These are phyloP conservation scores for Torymus aiolomorphi DNA, from an alignment of 2,888 invertebrate genomes.

Conservation along the genomic window DNA sequence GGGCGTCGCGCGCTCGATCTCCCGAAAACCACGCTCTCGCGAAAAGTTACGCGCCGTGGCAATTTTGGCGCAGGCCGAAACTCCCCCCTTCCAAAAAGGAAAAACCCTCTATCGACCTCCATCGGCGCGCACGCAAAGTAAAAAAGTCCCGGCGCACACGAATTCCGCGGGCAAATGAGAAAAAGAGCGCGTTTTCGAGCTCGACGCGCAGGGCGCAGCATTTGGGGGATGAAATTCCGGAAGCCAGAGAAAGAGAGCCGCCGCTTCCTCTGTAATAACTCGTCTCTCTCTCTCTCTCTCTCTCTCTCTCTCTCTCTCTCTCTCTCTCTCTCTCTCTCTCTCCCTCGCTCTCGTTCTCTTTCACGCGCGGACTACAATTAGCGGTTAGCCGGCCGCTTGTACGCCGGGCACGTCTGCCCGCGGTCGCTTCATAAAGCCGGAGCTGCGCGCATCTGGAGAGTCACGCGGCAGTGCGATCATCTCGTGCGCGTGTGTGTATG, in stretches of 20 bases:
- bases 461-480: not conserved
- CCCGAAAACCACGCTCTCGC: too few relatives aligned
- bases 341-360: not conserved
- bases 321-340: too few relatives aligned
- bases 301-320: slow-evolving; percentile 33
- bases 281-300: slow-evolving; percentile 49
- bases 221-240: slow-evolving; percentile 26
- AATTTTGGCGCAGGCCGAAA: too few relatives aligned
- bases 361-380: slow-evolving; percentile 65
- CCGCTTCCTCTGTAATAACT: slow-evolving; percentile 64
- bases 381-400: slow-evolving; percentile 64
- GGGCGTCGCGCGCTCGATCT: too few relatives aligned
- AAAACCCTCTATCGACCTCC: too few relatives aligned
- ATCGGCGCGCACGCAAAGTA: too few relatives aligned
- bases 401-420: slow-evolving; percentile 63
- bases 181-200: not conserved
- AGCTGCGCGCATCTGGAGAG: not conserved
- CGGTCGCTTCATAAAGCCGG: slow-evolving; percentile 68
- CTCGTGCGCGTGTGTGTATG: too few relatives aligned
- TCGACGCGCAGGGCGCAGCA: not conserved
- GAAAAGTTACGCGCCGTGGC: too few relatives aligned
- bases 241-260: slow-evolving; percentile 32
- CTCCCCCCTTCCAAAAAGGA: not conserved
- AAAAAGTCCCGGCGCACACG: too few relatives aligned
- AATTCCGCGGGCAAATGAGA: too few relatives aligned